Evolutionary conservation across 35 echinoderm and acorn worm species (phyloP), one percentile per base, ranked within the genome.

Genomic region (Apostichopus parvimensis): DNA sequence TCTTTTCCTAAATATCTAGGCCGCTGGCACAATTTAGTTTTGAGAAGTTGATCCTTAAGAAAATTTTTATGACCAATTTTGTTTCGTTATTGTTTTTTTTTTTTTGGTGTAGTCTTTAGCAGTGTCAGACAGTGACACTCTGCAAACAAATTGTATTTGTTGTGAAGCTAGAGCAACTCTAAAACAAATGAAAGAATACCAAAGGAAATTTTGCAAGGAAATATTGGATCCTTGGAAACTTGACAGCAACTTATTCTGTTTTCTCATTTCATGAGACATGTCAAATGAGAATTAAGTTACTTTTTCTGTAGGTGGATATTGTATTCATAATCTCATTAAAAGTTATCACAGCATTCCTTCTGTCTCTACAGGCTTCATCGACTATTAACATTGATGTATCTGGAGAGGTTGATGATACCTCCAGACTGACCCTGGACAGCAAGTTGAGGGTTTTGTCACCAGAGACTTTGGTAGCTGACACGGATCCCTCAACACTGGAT

Each of bases 381-480:
- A 90, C 92, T 10, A 77, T 93, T 18, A 93, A 87, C 60, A 87
- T 93, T 34, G 85, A 93, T 10, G 64, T 93, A 17, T 34, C 56
- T 6, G 17, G 52, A 6, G 90, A 87, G 21, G 68, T 72, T 25
- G 95, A 96, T 18, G 95, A 95, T 45, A 96, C 95, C 25, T 87
- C 92, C 6, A 82, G 95, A 57, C 76, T 96, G 22, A 96, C 95
- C 83, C 87, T 94, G n/a, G 95, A 94, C 59, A 96, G 89, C 7
- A 68, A 86, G 72, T 79, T 92, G 1, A 79, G 94, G 23, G 79
- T 91, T 0, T 73, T 96, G 80, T 96, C 95, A 9, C 95, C 92
- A 4, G 86, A 93, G 79, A 96, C 95, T 52, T 60, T 96, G 22
- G 79, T 93, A 6, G 95, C 95, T 8, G 95, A 93, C 77, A 94